Evolutionary conservation across 2,797 vertebrate genomes (phyloP).

Genomic region (Xenentodon cancila): DNA sequence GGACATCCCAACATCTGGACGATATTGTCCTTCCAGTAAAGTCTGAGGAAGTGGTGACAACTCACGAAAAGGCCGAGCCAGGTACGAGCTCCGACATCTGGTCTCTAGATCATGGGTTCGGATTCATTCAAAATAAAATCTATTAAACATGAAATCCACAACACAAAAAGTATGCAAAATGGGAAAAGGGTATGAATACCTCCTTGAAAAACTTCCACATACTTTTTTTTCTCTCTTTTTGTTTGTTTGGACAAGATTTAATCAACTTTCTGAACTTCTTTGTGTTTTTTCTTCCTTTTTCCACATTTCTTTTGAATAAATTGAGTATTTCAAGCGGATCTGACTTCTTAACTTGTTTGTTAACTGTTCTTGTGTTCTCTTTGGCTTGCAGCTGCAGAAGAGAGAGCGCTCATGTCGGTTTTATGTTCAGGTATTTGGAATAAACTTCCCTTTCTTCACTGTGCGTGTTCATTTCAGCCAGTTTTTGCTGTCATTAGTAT

Average conservation of each 20-base stretch:
- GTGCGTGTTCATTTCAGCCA: slow-evolving; percentile 8
- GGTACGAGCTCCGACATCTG: background rate
- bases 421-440: slow-evolving; percentile 97
- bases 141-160: no score
- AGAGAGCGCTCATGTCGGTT: slow-evolving; percentile 98
- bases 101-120: background rate
- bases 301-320: no score
- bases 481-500: slow-evolving; percentile 15
- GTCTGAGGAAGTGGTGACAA: background rate
- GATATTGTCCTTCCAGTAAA: background rate
- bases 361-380: slow-evolving; percentile 59
- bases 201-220: no score
- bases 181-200: no score
- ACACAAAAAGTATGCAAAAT: no score
- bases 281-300: no score
- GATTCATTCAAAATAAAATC: no score
- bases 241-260: no score
- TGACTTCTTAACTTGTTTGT: slow-evolving; percentile 42
- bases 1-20: slow-evolving; percentile 1
- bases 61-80: no score
- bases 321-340: slow-evolving; percentile 49
- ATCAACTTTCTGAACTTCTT: no score
- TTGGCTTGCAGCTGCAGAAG: slow-evolving; percentile 97
- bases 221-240: no score
- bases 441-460: slow-evolving; percentile 24